A percentile compares a stretch with the other conserved stretches of the same genome.
Conservation (phyloP, 1,140 invertebrate genomes). For the Bombus turneri region DNA sequence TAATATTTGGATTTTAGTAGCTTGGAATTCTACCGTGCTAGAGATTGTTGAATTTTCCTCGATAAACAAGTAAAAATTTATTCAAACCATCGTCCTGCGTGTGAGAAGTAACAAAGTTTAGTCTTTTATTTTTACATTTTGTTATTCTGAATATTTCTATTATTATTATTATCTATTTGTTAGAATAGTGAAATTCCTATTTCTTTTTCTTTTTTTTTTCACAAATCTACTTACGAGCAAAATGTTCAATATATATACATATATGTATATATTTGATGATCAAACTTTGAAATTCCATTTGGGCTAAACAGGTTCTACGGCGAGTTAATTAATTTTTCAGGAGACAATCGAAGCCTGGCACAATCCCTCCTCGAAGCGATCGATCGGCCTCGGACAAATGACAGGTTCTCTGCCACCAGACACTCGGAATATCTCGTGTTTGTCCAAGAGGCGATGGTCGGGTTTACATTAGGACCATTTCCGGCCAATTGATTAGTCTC, state of each 20-base stretch:
- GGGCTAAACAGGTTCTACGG: too few relatives aligned
- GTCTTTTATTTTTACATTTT: too few relatives aligned
- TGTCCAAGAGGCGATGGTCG: slow-evolving; percentile 41
- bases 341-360: background rate
- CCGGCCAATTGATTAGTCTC: slow-evolving; percentile 63
- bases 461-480: slow-evolving; percentile 67
- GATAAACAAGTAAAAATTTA: too few relatives aligned
- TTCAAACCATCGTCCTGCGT: too few relatives aligned
- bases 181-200: too few relatives aligned
- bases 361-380: background rate
- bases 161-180: too few relatives aligned
- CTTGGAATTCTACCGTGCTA: too few relatives aligned
- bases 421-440: slow-evolving; percentile 52
- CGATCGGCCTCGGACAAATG: slow-evolving; percentile 60
- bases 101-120: too few relatives aligned
- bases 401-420: slow-evolving; percentile 26
- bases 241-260: too few relatives aligned
- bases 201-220: background rate
- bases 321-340: background rate
- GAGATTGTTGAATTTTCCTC: too few relatives aligned
- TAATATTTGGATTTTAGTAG: too few relatives aligned
- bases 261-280: background rate
- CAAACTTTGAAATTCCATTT: background rate
- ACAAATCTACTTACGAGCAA: background rate
- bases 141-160: too few relatives aligned